A percentile compares a stretch with the other conserved stretches of the same genome.
Evolutionary conservation across 2,113 vertebrate species (phyloP).

Genomic region (Laticauda laticaudata): DNA sequence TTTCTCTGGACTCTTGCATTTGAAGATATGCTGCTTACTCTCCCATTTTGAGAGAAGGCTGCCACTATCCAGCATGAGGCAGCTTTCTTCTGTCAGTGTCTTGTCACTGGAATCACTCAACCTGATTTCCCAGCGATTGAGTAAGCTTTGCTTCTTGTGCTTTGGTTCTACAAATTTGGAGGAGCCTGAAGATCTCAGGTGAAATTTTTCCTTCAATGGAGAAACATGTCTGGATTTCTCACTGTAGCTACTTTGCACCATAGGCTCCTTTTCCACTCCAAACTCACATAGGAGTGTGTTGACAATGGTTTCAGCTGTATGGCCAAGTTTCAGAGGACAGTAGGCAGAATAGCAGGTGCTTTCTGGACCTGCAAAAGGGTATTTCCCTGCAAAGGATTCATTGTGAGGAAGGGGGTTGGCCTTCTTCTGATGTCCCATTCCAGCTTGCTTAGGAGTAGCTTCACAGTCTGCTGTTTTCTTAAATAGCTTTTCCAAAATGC

Average conservation of each 20-base stretch:
- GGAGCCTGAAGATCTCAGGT: neutral
- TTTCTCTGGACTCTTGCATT: neutral
- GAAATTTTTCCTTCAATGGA: neutral
- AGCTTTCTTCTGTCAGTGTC: neutral
- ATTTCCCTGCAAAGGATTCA: neutral
- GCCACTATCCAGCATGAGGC: neutral
- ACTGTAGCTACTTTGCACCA: neutral
- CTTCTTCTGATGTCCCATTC: neutral
- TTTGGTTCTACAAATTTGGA: neutral
- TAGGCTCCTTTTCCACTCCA: neutral
- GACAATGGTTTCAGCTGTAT: conserved; percentile 10
- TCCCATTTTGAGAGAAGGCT: conserved; percentile 24
- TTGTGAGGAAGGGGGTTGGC: neutral
- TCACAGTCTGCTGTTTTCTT: neutral
- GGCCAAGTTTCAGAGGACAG: conserved; percentile 16
- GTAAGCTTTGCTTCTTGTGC: neutral
- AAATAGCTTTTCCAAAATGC: conserved; percentile 24
- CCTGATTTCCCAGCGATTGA: conserved; percentile 7
- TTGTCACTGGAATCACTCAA: neutral
- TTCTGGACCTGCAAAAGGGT: neutral
- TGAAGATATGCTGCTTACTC: conserved; percentile 1
- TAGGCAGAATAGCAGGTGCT: neutral
- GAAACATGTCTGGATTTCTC: neutral
- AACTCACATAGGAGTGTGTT: conserved; percentile 5
- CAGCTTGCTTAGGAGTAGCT: neutral